These are phyloP conservation scores for Dendrolimus pini DNA, from an alignment of 2,888 invertebrate species.

Conservation along the genomic window DNA sequence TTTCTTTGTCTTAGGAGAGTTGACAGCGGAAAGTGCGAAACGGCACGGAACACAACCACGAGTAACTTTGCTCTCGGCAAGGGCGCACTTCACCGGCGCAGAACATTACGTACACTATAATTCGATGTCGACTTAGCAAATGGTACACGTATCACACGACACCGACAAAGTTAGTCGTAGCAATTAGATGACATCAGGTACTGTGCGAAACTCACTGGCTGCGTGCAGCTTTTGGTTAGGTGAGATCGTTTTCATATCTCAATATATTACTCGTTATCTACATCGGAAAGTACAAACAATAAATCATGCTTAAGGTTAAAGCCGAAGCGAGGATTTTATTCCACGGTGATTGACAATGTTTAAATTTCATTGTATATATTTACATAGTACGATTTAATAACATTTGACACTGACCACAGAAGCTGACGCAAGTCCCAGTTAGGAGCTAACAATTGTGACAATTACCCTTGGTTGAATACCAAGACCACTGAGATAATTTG, in stretches of 20 bases:
- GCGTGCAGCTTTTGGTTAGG: slow-evolving; percentile 57
- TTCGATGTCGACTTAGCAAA: slow-evolving; percentile 17
- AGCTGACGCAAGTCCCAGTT: slow-evolving; percentile 44
- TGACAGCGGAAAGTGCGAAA: slow-evolving; percentile 54
- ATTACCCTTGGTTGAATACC: slow-evolving; percentile 11
- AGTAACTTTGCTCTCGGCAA: slow-evolving; percentile 42
- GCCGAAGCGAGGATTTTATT: slow-evolving; percentile 48
- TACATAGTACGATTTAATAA: slow-evolving; percentile 17
- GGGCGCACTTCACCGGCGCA: slow-evolving; percentile 35
- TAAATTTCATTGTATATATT: slow-evolving; percentile 21
- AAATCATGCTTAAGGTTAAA: slow-evolving; percentile 61
- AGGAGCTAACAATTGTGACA: slow-evolving; percentile 29
- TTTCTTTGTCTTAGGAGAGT: slow-evolving; percentile 68
- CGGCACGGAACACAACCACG: slow-evolving; percentile 41
- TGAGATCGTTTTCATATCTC: slow-evolving; percentile 40
- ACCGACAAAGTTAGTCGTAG: slow-evolving; percentile 63
- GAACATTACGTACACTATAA: slow-evolving; percentile 1
- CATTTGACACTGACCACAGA: slow-evolving; percentile 24
- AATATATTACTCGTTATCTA: slow-evolving; percentile 26
- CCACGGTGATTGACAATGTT: slow-evolving; percentile 16
- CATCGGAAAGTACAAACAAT: slow-evolving; percentile 52
- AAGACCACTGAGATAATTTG: slow-evolving; percentile 48
- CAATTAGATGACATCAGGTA: slow-evolving; percentile 50
- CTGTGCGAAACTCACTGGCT: slow-evolving; percentile 34
- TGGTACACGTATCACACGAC: slow-evolving; percentile 25